Evolutionary conservation across 2,113 vertebrate species (phyloP), one percentile per base, ranked within the genome.

Genomic region (Phaethon lepturus): DNA sequence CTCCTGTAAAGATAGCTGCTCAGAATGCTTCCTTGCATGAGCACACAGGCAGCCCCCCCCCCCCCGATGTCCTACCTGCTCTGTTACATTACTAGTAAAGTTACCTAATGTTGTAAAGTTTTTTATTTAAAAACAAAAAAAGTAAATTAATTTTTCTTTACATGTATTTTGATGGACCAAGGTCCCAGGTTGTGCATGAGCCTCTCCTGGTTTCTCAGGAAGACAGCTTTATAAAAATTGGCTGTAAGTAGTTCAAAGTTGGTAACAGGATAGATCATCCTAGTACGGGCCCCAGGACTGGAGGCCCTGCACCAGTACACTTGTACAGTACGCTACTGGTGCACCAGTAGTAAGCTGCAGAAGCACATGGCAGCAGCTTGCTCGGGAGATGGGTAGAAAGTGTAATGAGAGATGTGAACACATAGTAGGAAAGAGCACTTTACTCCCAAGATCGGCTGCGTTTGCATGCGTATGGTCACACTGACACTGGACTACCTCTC

Each of bases 261-360:
- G 7, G 63, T 12, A 38, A 35, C 5, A 13, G 44, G 50, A 53
- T 6, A 69, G 52, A 72, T 7, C 20, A 81, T 29, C 56, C 44
- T 12, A 5, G 1, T 2, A 6, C 29, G 53, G 53, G 77, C 33
- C 40, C 33, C 60, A 38, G 59, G 26, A 40, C 24, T 0, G 0
- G 40, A 31, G 68, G 26, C 35, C 50, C 66, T 78, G 74, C 56
- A 62, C 15, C 1, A 0, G 2, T 1, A 5, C 9, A 4, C 13
- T 11, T 5, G 42, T 44, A 44, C 42, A 12, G 42, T 44, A 14
- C 42, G 13, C 42, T 44, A 44, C 11, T 17, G 33, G 58, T 60
- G 55, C 42, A 71, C 60, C 7, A 60, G 52, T 1, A 58, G 15
- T 8, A 66, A 77, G 16, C 28, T 67, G 35, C 38, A 60, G 62